These are phyloP conservation scores for Orientallactaga bullata DNA, from an alignment of 2,113 vertebrate genomes.

Conservation along the genomic window DNA sequence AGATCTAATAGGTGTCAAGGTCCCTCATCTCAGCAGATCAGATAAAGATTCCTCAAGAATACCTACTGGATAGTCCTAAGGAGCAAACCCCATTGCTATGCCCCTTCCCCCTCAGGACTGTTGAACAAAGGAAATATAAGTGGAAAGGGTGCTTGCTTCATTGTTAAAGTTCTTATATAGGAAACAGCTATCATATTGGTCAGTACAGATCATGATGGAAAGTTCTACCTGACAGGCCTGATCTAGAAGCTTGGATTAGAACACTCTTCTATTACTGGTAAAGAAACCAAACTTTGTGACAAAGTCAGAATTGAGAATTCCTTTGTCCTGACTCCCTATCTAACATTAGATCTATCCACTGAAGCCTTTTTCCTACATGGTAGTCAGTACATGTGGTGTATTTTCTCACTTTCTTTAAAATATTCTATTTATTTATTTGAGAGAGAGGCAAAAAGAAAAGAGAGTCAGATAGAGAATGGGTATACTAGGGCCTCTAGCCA, in stretches of 20 bases:
- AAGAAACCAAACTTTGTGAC: not conserved
- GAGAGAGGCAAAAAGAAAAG: too few species aligned
- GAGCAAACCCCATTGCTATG: not conserved
- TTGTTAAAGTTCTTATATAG: slow-evolving; percentile 7
- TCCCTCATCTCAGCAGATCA: not conserved
- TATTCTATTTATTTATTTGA: too few species aligned
- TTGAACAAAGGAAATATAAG: not conserved
- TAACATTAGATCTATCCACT: not conserved
- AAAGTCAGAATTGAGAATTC: not conserved
- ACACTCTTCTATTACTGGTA: slow-evolving; percentile 10
- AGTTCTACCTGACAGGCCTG: not conserved
- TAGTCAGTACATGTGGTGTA: not conserved
- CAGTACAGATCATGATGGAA: not conserved
- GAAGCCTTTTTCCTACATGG: slow-evolving; percentile 10
- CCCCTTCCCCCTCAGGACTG: not conserved
- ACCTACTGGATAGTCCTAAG: not conserved
- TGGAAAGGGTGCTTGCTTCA: not conserved
- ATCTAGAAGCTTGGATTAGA: slow-evolving; percentile 41
- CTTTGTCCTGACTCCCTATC: not conserved
- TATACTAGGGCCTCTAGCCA: too few species aligned
- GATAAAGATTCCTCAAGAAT: not conserved
- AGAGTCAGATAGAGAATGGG: too few species aligned
- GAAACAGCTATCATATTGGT: not conserved
- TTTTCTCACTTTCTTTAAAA: not conserved
- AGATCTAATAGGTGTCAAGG: not conserved